These are phyloP conservation scores for Trichonephila clavata DNA, from an alignment of 1,140 invertebrate genomes.

Conservation along the genomic window DNA sequence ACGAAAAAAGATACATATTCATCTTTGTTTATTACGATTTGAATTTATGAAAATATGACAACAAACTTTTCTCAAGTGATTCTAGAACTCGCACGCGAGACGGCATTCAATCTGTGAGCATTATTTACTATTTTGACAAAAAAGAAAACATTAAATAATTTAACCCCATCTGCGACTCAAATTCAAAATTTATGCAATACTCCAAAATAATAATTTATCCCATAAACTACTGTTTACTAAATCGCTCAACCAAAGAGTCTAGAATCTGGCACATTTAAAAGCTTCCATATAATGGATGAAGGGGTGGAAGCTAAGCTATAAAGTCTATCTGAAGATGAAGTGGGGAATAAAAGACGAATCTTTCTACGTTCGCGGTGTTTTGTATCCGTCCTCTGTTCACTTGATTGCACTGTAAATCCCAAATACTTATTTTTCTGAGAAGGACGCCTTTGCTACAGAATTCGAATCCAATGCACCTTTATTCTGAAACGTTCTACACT, in stretches of 20 bases:
- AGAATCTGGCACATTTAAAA: not conserved
- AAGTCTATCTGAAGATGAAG: conserved; percentile 19
- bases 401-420: conserved; percentile 56
- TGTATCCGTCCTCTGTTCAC: conserved; percentile 7
- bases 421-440: conserved; percentile 4
- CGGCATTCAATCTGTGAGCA: not conserved
- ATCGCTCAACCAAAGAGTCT: not conserved
- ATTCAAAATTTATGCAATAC: not conserved
- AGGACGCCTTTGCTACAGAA: not conserved
- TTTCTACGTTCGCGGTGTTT: not conserved
- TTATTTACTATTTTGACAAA: not conserved
- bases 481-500: conserved; percentile 12
- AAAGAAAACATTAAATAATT: not conserved
- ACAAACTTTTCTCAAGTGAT: too few species aligned
- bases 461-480: conserved; percentile 24
- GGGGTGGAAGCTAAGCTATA: not conserved
- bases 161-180: not conserved
- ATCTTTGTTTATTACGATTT: too few species aligned
- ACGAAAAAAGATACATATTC: too few species aligned
- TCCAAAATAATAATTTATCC: not conserved
- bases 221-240: not conserved
- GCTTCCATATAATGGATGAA: not conserved
- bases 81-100: not conserved
- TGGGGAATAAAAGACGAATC: conserved; percentile 30
- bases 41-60: too few species aligned